These are phyloP conservation scores for Pandemis cinnamomeana DNA, from an alignment of 2,888 invertebrate species.

Conservation along the genomic window DNA sequence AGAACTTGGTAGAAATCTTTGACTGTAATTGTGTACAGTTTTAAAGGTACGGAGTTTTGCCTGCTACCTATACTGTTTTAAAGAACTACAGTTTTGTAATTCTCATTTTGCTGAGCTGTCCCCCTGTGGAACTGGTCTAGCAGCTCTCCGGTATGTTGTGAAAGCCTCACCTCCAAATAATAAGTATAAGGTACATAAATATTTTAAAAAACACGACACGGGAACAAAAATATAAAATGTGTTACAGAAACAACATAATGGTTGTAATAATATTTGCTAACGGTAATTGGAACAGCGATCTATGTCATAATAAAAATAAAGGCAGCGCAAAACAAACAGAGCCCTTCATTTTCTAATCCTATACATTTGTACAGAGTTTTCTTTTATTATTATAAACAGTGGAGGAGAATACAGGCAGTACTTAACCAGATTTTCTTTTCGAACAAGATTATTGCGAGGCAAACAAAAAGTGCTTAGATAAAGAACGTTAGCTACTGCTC, in stretches of 20 bases:
- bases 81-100: too few relatives aligned
- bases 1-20: conserved; percentile 4
- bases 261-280: background rate
- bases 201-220: background rate
- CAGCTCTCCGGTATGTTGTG: too few relatives aligned
- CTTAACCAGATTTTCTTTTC: conserved; percentile 44
- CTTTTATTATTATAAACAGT: conserved; percentile 28
- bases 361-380: conserved; percentile 25
- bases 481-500: conserved; percentile 52
- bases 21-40: conserved; percentile 7
- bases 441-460: conserved; percentile 55
- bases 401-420: conserved; percentile 37
- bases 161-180: too few relatives aligned
- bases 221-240: background rate
- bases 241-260: background rate
- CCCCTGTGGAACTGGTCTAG: too few relatives aligned
- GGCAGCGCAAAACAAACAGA: conserved; percentile 11
- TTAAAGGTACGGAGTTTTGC: background rate
- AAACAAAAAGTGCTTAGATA: conserved; percentile 55
- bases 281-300: background rate
- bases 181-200: background rate
- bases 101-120: too few relatives aligned
- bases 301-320: conserved; percentile 14
- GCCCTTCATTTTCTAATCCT: conserved; percentile 13
- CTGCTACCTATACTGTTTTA: too few relatives aligned